phyloP scores from a whole-genome alignment of 2,113 vertebrate species.

The Carassius carassius region DNA sequence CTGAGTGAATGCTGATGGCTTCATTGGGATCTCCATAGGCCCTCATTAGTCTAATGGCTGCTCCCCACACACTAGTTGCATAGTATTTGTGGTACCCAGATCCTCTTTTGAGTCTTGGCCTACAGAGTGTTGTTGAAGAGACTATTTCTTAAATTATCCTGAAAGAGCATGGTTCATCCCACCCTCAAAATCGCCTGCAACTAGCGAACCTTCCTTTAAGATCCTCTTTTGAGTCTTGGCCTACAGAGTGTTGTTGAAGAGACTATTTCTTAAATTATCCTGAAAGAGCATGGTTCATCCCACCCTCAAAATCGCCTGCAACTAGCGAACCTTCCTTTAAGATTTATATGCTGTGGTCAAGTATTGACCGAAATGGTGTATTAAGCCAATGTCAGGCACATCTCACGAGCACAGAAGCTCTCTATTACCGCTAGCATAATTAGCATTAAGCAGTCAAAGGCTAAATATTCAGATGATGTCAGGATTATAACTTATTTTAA shows the following conservation, averaged over 20 bases:
- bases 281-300: conserved; percentile 33
- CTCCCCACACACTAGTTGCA: conserved; percentile 63
- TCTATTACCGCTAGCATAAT: neutral
- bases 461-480: conserved; percentile 34
- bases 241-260: conserved; percentile 44
- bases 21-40: conserved; percentile 78
- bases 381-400: neutral
- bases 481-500: conserved; percentile 9
- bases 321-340: neutral
- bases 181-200: neutral
- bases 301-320: neutral
- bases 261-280: conserved; percentile 39
- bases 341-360: no score
- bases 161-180: conserved; percentile 33
- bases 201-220: conserved; percentile 3
- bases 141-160: conserved; percentile 40
- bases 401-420: neutral
- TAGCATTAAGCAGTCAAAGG: conserved; percentile 18
- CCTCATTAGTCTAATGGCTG: conserved; percentile 80
- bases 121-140: conserved; percentile 43
- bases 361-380: no score
- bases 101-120: conserved; percentile 54
- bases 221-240: conserved; percentile 55
- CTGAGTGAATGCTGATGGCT: conserved; percentile 78
- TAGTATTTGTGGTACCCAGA: conserved; percentile 57